These are phyloP conservation scores for Hylaeus anthracinus DNA, from an alignment of 1,140 invertebrate species.

Conservation along the genomic window DNA sequence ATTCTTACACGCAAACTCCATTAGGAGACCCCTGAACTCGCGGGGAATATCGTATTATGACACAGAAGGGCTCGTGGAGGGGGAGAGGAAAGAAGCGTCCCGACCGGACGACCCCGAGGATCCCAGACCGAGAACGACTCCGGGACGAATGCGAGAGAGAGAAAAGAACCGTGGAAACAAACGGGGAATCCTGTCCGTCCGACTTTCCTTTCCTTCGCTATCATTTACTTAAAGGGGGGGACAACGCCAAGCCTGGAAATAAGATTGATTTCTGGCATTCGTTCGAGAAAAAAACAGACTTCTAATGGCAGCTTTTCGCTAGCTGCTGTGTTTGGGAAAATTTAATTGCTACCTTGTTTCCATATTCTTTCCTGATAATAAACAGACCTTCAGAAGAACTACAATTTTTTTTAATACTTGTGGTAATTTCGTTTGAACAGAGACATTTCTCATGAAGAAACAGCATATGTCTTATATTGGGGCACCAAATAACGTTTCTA, in stretches of 20 bases:
- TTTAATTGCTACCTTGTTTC: no score
- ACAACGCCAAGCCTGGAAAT: not conserved
- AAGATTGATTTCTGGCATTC: no score
- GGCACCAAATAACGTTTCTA: no score
- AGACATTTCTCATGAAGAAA: no score
- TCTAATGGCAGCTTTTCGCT: not conserved
- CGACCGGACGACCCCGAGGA: not conserved
- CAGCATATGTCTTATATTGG: no score
- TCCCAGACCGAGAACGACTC: conserved; percentile 13
- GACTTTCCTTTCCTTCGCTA: conserved; percentile 7
- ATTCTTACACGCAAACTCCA: conserved; percentile 76
- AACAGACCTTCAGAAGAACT: no score
- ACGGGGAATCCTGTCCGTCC: not conserved
- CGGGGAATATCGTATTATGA: conserved; percentile 70
- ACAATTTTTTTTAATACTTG: no score
- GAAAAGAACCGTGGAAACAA: not conserved
- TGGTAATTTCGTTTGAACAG: no score
- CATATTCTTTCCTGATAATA: no score
- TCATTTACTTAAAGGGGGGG: conserved; percentile 12
- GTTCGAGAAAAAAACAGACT: no score
- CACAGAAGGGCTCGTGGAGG: conserved; percentile 52
- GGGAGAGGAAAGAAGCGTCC: conserved; percentile 29
- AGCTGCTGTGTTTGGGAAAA: no score
- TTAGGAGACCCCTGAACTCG: conserved; percentile 63
- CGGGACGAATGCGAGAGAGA: not conserved